Conservation (phyloP, 2,113 vertebrate species). For the Erythrolamprus reginae region DNA sequence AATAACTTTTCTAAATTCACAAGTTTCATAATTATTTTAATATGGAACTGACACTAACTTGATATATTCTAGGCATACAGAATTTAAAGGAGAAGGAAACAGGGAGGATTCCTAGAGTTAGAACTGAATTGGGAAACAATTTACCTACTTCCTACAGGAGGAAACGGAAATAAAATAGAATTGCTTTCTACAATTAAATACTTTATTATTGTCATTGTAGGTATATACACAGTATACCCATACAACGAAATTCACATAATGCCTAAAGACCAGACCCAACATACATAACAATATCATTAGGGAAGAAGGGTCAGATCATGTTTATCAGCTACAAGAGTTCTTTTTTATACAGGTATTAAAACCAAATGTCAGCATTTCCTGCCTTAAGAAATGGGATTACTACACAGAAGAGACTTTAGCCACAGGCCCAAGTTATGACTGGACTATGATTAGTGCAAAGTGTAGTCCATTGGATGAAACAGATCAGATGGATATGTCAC, state of each 20-base stretch:
- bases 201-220: no score
- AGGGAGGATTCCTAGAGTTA: background rate
- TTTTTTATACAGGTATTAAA: slow-evolving; percentile 76
- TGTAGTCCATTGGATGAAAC: slow-evolving; percentile 69
- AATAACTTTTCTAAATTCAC: background rate
- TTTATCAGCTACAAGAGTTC: slow-evolving; percentile 9
- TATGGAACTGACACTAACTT: background rate
- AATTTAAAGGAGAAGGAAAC: background rate
- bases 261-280: no score
- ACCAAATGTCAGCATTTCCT: slow-evolving; percentile 83
- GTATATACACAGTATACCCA: no score
- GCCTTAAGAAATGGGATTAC: slow-evolving; percentile 92
- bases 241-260: no score
- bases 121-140: background rate
- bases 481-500: slow-evolving; percentile 56
- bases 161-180: background rate
- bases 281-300: no score
- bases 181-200: background rate
- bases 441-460: slow-evolving; percentile 75
- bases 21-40: background rate
- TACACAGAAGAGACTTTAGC: slow-evolving; percentile 91
- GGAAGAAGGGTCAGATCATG: background rate
- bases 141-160: background rate
- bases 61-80: background rate
- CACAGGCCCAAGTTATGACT: slow-evolving; percentile 89